Conservation (phyloP, 2,888 invertebrate species). For the Auanema sp. region DNA sequence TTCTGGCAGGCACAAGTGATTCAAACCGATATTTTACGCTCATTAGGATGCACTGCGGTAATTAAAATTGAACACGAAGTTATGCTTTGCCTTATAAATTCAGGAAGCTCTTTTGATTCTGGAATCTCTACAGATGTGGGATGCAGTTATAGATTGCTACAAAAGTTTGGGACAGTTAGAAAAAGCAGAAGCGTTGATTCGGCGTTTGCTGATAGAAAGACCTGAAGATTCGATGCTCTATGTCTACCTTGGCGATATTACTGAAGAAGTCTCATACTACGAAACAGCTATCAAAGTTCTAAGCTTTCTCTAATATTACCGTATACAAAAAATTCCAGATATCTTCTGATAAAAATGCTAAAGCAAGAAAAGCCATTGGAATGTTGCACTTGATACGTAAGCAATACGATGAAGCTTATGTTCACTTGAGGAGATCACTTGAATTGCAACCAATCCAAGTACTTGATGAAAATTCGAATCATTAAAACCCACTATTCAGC, state of each 20-base stretch:
- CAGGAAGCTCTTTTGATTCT: conserved; percentile 67
- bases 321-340: conserved; percentile 66
- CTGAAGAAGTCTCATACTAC: conserved; percentile 79
- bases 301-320: conserved; percentile 27
- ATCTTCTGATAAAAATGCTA: conserved; percentile 73
- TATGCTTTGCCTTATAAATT: conserved; percentile 17
- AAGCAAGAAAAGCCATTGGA: conserved; percentile 87
- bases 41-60: conserved; percentile 62
- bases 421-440: conserved; percentile 63
- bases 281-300: conserved; percentile 84
- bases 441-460: conserved; percentile 55
- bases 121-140: conserved; percentile 78
- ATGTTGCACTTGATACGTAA: conserved; percentile 76
- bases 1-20: conserved; percentile 48
- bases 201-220: conserved; percentile 74
- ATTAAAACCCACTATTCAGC: conserved; percentile 28
- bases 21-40: conserved; percentile 50
- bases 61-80: conserved; percentile 27
- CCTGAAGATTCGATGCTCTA: conserved; percentile 71
- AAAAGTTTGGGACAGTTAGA: conserved; percentile 80
- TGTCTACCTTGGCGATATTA: conserved; percentile 87
- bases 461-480: conserved; percentile 6
- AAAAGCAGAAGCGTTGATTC: conserved; percentile 81
- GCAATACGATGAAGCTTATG: conserved; percentile 62
- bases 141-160: conserved; percentile 88